phyloP scores from a whole-genome alignment of 2,113 vertebrate genomes.

The Scomber japonicus region DNA sequence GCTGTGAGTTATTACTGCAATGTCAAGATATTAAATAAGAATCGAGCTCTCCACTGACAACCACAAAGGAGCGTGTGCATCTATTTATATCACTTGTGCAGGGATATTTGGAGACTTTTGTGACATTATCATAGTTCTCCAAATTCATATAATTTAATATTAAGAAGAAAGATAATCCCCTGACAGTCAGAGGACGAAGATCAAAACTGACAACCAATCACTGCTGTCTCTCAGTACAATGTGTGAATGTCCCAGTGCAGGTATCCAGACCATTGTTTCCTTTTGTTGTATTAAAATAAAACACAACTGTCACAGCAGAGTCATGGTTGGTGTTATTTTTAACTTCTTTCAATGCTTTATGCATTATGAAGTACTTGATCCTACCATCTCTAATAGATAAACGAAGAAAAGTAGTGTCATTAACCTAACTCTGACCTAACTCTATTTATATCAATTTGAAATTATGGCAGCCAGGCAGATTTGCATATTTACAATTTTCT shows the following conservation, averaged over 20 bases:
- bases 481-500: constrained; percentile 15
- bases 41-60: background rate
- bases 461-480: constrained; percentile 24
- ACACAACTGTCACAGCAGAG: constrained; percentile 1
- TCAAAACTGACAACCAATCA: constrained; percentile 32
- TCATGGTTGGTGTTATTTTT: constrained; percentile 53
- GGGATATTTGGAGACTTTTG: constrained; percentile 22
- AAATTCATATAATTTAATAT: constrained; percentile 6
- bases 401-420: background rate
- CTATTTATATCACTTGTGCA: constrained; percentile 30
- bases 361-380: background rate
- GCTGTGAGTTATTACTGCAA: background rate
- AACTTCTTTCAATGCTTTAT: constrained; percentile 21
- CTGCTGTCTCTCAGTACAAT: background rate
- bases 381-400: background rate
- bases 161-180: background rate
- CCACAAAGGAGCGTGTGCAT: background rate
- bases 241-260: background rate
- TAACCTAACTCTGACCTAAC: constrained; percentile 12
- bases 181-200: constrained; percentile 8
- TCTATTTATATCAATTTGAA: constrained; percentile 26
- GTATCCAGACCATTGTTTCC: background rate
- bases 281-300: constrained; percentile 49
- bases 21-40: background rate
- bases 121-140: constrained; percentile 27